Percentiles rank a stretch among this genome's conserved stretches.
Conservation (phyloP, 2,113 vertebrate genomes). For the Trochalopteron elliotii region DNA sequence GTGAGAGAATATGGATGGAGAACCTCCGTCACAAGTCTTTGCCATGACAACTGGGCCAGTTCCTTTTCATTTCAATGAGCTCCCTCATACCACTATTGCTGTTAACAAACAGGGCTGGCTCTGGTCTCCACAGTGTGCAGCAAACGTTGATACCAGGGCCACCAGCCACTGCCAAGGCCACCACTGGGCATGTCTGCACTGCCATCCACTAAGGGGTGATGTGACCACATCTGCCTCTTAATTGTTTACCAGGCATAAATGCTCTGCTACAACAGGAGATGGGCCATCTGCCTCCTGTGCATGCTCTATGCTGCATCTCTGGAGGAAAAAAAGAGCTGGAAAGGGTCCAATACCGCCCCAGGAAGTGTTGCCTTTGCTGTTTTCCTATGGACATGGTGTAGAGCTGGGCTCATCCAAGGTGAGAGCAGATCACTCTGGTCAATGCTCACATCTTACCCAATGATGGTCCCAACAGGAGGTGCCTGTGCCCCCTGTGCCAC, state of each 20-base stretch:
- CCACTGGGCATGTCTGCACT: neutral
- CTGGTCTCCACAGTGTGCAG: neutral
- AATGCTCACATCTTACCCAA: neutral
- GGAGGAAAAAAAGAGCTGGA: neutral
- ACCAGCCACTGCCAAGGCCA: neutral
- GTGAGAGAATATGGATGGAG: neutral
- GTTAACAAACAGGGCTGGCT: neutral
- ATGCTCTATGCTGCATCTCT: neutral
- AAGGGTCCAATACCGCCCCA: neutral
- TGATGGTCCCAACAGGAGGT: neutral
- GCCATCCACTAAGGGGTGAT: neutral
- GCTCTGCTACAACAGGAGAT: neutral
- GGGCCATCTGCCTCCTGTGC: neutral
- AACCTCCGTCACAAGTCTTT: neutral
- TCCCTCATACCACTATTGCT: neutral
- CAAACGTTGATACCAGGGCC: rapidly evolving
- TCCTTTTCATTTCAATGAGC: neutral
- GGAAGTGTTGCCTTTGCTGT: neutral
- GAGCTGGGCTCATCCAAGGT: neutral
- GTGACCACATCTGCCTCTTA: neutral
- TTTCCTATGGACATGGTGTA: neutral
- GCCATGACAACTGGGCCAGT: conserved; percentile 24
- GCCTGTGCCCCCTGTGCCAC: neutral
- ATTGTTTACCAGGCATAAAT: neutral
- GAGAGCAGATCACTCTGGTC: neutral